phyloP scores from a whole-genome alignment of 2,797 vertebrate species.

The Phoebastria nigripes region DNA sequence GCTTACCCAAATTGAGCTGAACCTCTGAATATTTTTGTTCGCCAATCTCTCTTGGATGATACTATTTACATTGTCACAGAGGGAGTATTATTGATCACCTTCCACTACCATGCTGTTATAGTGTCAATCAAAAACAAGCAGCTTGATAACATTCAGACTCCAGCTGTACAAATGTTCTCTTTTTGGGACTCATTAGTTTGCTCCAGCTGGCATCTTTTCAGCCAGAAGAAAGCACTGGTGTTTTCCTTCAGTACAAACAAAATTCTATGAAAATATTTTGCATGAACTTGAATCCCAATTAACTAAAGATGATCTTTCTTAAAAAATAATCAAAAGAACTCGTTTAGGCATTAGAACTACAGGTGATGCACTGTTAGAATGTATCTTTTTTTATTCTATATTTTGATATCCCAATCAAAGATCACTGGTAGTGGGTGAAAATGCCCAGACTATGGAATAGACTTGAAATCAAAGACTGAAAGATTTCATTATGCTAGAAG shows the following conservation, averaged over 20 bases:
- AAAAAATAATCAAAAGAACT: neutral
- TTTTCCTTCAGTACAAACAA: neutral
- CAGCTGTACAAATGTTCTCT: constrained; percentile 40
- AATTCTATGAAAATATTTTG: neutral
- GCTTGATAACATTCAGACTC: constrained; percentile 23
- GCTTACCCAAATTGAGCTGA: neutral
- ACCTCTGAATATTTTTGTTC: neutral
- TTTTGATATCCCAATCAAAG: neutral
- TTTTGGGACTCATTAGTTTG: constrained; percentile 32
- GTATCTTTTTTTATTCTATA: neutral
- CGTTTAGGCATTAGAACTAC: neutral
- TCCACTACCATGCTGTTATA: neutral
- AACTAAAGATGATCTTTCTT: neutral
- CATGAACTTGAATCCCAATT: neutral
- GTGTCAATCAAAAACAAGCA: constrained; percentile 36
- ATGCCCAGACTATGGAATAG: neutral
- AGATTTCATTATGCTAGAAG: constrained; percentile 30
- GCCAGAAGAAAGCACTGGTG: neutral
- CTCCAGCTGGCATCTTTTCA: constrained; percentile 38
- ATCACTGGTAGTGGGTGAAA: neutral
- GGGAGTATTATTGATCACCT: constrained; percentile 26
- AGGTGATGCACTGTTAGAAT: neutral
- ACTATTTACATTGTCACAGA: neutral
- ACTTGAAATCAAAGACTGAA: constrained; percentile 32
- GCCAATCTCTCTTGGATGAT: neutral